Evolutionary conservation across 1,140 invertebrate species (phyloP).

Genomic region (Asbolus verrucosus): DNA sequence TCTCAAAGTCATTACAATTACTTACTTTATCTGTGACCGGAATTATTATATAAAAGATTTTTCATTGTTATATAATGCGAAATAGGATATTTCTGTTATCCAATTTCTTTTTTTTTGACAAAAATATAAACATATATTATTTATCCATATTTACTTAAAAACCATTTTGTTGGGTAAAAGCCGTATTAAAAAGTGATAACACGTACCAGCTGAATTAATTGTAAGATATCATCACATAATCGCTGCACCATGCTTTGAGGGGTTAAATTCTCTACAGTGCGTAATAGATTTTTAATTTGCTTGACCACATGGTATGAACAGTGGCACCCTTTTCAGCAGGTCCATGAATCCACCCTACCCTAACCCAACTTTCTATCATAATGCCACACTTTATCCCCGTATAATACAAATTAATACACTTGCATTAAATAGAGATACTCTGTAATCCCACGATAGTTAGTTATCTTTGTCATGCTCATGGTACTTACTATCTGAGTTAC

Average conservation of each 20-base stretch:
- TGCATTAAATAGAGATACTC: conserved; percentile 60
- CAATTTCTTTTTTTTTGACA: too few relatives aligned
- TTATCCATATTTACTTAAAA: too few relatives aligned
- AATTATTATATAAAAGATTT: too few relatives aligned
- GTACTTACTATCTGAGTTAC: neutral
- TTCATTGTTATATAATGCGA: too few relatives aligned
- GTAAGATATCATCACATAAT: neutral
- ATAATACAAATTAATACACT: conserved; percentile 63
- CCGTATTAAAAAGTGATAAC: too few relatives aligned
- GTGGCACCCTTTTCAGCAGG: conserved; percentile 29
- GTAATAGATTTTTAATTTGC: conserved; percentile 58
- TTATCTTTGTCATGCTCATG: conserved; percentile 12
- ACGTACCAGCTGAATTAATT: too few relatives aligned
- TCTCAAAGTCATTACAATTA: conserved; percentile 1
- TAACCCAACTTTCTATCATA: conserved; percentile 58
- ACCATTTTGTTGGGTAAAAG: too few relatives aligned
- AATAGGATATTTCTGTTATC: too few relatives aligned
- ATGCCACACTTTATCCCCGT: conserved; percentile 60
- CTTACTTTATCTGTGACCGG: too few relatives aligned
- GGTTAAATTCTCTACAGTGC: neutral
- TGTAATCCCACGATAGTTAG: conserved; percentile 54
- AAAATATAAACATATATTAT: too few relatives aligned
- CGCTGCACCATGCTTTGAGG: neutral
- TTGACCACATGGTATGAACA: conserved; percentile 58
- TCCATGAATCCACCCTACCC: conserved; percentile 44